Base-by-base conservation (phyloP, 2,797 vertebrate species). In the Momotus momota region DNA sequence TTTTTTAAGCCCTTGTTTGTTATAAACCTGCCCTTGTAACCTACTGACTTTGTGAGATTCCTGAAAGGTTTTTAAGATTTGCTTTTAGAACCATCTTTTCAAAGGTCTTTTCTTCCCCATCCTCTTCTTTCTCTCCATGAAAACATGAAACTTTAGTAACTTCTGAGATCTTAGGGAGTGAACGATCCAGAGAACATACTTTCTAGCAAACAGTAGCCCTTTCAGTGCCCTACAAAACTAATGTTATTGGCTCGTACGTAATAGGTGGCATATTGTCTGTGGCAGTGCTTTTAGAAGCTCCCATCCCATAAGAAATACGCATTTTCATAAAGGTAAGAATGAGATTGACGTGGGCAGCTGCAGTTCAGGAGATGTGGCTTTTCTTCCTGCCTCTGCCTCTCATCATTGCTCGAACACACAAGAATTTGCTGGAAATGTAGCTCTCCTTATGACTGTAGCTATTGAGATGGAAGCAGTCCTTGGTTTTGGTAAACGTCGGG, bases 241-340 rank as follows among this genome's bases (percentile, higher is more conserved):
- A 19, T 11, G 10, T 10, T 55, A 1, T 18, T 38, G n/a, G 25
- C 23, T 26, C 2, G 16, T 22, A 7, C 2, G 12, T 18, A 17
- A 5, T 8, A 27, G 33, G 33, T 54, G 27, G 19, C 9, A 0
- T n/a, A n/a, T 20, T 58, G 7, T 58, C 49, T 35, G 23, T 41
- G 69, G 18, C 65, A 12, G 40, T 17, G 72, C 66, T 62, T 62
- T 55, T 48, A 9, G 70, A 73, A 7, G 9, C 21, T 51, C 46
- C 66, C 17, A 3, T n/a, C 2, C 0, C 3, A 3, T 33, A 31
- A 33, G 78, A 82, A 92, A 79, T 12, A 13, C 0, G 2, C 5
- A 55, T 79, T 31, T 46, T 52, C 7, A 6, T 23, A 10, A 57
- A 71, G 45, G 12, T 48, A 1, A 14, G 60, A 55, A 40, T 12